Base-by-base conservation (phyloP, 2,888 invertebrate genomes). In the Cabera pusaria region DNA sequence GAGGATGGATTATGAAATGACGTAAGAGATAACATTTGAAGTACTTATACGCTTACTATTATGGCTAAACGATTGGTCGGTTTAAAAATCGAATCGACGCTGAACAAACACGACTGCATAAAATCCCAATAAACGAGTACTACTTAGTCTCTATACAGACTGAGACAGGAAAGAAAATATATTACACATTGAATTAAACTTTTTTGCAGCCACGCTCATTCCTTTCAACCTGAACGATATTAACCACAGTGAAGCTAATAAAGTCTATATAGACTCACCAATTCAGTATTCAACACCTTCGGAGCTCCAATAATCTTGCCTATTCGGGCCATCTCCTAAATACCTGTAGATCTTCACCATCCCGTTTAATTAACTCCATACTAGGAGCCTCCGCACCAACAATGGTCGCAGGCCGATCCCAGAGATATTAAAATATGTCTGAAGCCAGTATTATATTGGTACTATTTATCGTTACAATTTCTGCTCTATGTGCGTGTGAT, bases 341-440 rank as follows among this genome's bases (percentile, higher is more conserved):
- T 83, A 78, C 84, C 79, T 70, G 66, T 78, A 76, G 75, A 84
- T 82, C 78, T 80, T 74, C 71, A 76, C 69, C 39, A 33, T 76
- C 79, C 78, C 80, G 76, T 80, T 85, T 86, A 88, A 88, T 88
- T 88, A 88, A 88, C 86, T 87, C 88, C 88, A 87, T 87, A 85
- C 85, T 80, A 71, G 86, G 86, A 35, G 29, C 8, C 14, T 19
- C 28, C 11, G 12, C 62, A 71, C 74, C 78, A 84, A 88, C 87
- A 87, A 88, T 85, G 77, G 81, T 70, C 52, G 65, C 10, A 27
- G 41, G 57, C 71, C 84, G 87, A 86, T 86, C 82, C 76, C 71
- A 70, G 74, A 84, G 87, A 88, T 88, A 88, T 88, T 88, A 86
- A 86, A 88, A 87, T 86, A 87, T 74, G 81, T 87, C 82, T 81